A percentile compares a stretch with the other conserved stretches of the same genome.
Evolutionary conservation across 2,888 invertebrate species (phyloP).

Genomic region (Sinopyrophorus schimmeli): DNA sequence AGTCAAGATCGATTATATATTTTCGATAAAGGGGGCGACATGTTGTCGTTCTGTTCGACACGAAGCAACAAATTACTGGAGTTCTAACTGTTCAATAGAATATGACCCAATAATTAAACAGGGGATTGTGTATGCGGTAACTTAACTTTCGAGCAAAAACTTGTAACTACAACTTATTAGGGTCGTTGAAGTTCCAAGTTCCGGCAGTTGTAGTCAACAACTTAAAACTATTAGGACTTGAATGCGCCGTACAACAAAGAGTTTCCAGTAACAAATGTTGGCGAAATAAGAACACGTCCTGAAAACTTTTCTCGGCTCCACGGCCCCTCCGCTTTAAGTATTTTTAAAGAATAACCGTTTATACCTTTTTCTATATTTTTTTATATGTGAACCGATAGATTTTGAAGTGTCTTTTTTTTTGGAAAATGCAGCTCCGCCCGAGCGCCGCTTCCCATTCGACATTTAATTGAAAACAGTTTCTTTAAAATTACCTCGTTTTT

Average conservation of each 20-base stretch:
- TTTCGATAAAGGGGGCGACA: no score
- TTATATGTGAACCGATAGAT: no score
- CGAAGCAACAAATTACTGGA: no score
- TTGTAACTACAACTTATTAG: conserved; percentile 12
- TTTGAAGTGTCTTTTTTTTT: no score
- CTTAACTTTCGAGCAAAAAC: conserved; percentile 8
- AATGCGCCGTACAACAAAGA: conserved; percentile 8
- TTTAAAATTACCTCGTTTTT: conserved; percentile 15
- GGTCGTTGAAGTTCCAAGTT: conserved; percentile 10
- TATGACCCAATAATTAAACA: no score
- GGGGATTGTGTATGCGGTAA: no score
- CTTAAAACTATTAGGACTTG: conserved; percentile 17
- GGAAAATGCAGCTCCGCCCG: no score
- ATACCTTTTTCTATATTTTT: no score
- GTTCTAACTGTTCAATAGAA: no score
- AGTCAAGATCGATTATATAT: no score
- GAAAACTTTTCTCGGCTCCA: conserved; percentile 2
- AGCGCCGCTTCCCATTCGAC: conserved; percentile 17
- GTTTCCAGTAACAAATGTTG: conserved; percentile 9
- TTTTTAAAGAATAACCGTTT: conserved; percentile 5
- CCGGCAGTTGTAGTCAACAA: conserved; percentile 16
- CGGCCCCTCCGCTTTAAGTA: not conserved
- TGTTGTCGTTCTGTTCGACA: no score
- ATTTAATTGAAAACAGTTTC: conserved; percentile 23
- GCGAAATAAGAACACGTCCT: conserved; percentile 4